Conservation (phyloP, 1,140 invertebrate species). For the Andricus grossulariae region DNA sequence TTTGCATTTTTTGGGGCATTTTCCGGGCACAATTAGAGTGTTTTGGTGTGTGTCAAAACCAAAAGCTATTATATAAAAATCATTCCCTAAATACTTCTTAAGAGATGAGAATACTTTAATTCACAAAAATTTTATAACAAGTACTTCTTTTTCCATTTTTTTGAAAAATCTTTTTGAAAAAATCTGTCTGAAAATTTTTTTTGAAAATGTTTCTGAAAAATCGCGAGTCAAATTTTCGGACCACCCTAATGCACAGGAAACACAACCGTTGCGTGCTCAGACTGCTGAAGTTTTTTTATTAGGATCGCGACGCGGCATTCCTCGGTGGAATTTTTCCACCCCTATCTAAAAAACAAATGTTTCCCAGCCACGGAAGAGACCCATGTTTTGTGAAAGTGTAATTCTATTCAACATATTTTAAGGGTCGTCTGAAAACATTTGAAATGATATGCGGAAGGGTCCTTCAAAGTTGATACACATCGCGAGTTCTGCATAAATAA, state of each 20-base stretch:
- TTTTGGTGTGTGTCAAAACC: no score
- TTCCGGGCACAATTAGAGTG: no score
- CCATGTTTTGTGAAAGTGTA: background rate
- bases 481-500: constrained; percentile 8
- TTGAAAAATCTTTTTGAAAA: no score
- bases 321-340: background rate
- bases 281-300: background rate
- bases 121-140: no score
- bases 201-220: no score
- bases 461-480: constrained; percentile 15
- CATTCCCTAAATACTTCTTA: no score
- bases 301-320: background rate
- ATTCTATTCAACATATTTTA: constrained; percentile 22
- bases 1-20: no score
- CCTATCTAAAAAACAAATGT: constrained; percentile 21
- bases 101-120: no score
- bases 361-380: constrained; percentile 6
- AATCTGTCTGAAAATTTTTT: no score
- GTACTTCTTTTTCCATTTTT: no score
- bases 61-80: no score
- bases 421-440: constrained; percentile 27
- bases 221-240: no score
- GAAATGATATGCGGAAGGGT: constrained; percentile 20
- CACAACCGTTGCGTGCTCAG: background rate
- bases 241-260: background rate